Evolutionary conservation across 2,113 vertebrate genomes (phyloP).

Genomic region (Acanthochromis polyacanthus): DNA sequence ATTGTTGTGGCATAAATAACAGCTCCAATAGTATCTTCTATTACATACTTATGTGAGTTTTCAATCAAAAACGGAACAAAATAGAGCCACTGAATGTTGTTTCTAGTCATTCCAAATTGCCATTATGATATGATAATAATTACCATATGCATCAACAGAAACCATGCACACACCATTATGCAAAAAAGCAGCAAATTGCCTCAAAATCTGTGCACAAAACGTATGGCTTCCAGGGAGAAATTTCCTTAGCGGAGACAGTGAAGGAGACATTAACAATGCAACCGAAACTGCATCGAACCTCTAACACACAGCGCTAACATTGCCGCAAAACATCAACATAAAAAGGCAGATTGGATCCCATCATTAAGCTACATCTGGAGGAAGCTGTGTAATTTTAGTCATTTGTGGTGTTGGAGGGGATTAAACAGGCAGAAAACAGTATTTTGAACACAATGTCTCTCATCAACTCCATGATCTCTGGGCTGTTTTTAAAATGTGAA

Average conservation of each 20-base stretch:
- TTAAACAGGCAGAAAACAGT: background rate
- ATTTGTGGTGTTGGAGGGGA: slow-evolving; percentile 36
- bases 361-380: slow-evolving; percentile 44
- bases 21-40: slow-evolving; percentile 32
- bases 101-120: slow-evolving; percentile 27
- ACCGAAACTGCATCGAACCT: slow-evolving; percentile 15
- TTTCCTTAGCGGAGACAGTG: background rate
- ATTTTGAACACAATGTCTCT: background rate
- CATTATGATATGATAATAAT: slow-evolving; percentile 36
- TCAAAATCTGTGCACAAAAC: slow-evolving; percentile 1
- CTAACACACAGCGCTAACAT: slow-evolving; percentile 6
- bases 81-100: slow-evolving; percentile 7
- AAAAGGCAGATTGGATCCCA: slow-evolving; percentile 21
- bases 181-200: slow-evolving; percentile 14
- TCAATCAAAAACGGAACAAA: background rate
- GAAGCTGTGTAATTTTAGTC: slow-evolving; percentile 4
- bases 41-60: slow-evolving; percentile 22
- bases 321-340: background rate
- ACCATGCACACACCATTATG: background rate
- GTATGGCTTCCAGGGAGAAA: background rate
- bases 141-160: slow-evolving; percentile 2
- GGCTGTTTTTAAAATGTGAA: slow-evolving; percentile 4
- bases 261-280: background rate
- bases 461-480: background rate
- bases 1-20: slow-evolving; percentile 61